Evolutionary conservation across 2,113 vertebrate genomes (phyloP).

Genomic region (Seriola rivoliana): DNA sequence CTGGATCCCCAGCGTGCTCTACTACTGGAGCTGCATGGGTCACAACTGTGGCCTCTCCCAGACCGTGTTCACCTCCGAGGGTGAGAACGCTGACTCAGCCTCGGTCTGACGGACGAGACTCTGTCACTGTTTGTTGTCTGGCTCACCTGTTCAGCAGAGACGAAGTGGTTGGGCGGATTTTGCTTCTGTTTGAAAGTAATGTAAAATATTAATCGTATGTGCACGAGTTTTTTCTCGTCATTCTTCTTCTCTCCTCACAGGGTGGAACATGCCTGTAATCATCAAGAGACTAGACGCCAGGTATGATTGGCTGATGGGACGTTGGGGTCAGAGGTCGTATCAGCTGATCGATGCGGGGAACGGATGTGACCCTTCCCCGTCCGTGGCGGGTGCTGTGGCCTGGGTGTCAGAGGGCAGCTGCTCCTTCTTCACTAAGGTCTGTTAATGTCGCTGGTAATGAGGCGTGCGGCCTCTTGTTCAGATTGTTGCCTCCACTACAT

Average conservation of each 20-base stretch:
- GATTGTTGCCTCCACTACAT: background rate
- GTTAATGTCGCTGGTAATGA: background rate
- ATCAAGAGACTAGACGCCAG: conserved; percentile 84
- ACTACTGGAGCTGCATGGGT: conserved; percentile 80
- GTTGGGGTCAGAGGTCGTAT: conserved; percentile 68
- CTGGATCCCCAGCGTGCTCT: conserved; percentile 85
- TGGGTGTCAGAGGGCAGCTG: conserved; percentile 85
- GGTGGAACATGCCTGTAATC: conserved; percentile 78
- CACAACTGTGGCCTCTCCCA: conserved; percentile 82
- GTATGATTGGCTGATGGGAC: conserved; percentile 83
- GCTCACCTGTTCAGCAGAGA: too few relatives aligned
- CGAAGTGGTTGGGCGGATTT: too few relatives aligned
- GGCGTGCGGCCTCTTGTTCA: background rate
- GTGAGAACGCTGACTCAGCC: conserved; percentile 53
- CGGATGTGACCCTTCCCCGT: conserved; percentile 73
- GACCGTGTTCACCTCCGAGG: conserved; percentile 80
- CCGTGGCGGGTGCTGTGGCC: conserved; percentile 76
- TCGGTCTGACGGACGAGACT: too few relatives aligned
- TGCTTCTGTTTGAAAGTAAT: fast-evolving
- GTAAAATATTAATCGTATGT: too few relatives aligned
- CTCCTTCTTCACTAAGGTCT: conserved; percentile 86
- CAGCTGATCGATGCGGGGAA: conserved; percentile 77
- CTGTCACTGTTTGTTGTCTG: background rate
- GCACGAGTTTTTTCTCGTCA: too few relatives aligned
- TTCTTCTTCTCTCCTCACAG: conserved; percentile 31